These are phyloP conservation scores for Eremobia ochroleuca DNA, from an alignment of 2,888 invertebrate genomes.

Conservation along the genomic window DNA sequence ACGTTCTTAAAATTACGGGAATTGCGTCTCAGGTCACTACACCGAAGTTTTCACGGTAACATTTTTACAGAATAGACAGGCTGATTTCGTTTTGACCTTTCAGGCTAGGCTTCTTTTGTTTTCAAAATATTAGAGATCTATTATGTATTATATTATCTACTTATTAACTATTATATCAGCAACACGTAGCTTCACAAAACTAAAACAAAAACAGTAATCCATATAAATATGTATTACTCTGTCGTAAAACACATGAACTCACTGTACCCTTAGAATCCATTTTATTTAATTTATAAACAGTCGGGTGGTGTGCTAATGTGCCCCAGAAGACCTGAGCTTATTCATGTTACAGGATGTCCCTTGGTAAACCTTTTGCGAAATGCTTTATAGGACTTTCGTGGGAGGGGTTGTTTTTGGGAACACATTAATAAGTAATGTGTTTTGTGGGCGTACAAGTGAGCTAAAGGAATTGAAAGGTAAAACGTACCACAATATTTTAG, in stretches of 20 bases:
- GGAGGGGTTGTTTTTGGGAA: conserved; percentile 1
- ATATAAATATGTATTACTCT: conserved; percentile 20
- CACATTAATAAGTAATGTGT: not conserved
- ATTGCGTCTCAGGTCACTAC: not conserved
- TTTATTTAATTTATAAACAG: conserved; percentile 55
- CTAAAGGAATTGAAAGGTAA: not conserved
- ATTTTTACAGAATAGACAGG: not conserved
- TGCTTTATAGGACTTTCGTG: conserved; percentile 19
- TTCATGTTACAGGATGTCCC: conserved; percentile 35
- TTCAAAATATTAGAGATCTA: not conserved
- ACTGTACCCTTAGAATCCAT: conserved; percentile 23
- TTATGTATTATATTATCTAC: too few relatives aligned
- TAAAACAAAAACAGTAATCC: not conserved
- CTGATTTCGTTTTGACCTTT: not conserved
- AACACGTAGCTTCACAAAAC: not conserved
- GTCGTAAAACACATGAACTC: conserved; percentile 1
- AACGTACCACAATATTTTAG: not conserved
- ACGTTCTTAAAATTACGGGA: too few relatives aligned
- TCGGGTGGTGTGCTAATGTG: conserved; percentile 46
- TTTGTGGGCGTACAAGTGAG: not conserved
- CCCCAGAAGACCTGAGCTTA: conserved; percentile 44
- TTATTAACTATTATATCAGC: too few relatives aligned
- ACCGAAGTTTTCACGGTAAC: not conserved
- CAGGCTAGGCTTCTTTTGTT: not conserved
- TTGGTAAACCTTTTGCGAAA: conserved; percentile 29